Evolutionary conservation across 2,888 invertebrate species (phyloP), one percentile per base, ranked within the genome.

Genomic region (Terebella lapidaria): DNA sequence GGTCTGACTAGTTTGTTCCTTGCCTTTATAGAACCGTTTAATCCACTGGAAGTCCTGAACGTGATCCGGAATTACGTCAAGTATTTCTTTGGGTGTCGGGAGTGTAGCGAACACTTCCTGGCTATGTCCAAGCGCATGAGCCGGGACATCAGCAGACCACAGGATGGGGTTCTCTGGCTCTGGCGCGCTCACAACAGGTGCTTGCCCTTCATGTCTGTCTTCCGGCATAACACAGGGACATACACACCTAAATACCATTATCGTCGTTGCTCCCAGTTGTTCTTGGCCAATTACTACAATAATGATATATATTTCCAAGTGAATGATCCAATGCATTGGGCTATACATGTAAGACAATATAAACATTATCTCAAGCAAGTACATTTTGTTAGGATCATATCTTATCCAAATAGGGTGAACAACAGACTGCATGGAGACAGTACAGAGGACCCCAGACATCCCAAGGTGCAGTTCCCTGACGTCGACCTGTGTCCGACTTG

Each of bases 81-180:
- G 73, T 79, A 92, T 79, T 99, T 93, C 83, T 94, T 99, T 81
- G 92, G 94, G 1, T 99, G 99, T 77, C 85, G 87, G 1, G 90
- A 92, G 61, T 99, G 97, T 78, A 86, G 91, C 1, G 80, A 87
- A 71, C 94, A 99, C 83, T 99, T 99, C 78, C 84, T 89, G 76
- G 84, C 86, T 61, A 93, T 94, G 92, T 88, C 94, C 28, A 80
- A 82, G 1, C 84, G 85, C 62, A 85, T 88, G 35, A 84, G 89
- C 18, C 4, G 20, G 1, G 57, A 56, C 24, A 46, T 51, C 1
- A 18, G 25, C 22, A 15, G 30, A 2, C 24, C 28, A 80, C 83
- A 84, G 20, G 86, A 85, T 56, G 86, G 87, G 69, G 51, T 66
- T 3, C 28, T 95, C 46, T 97, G 95, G 94, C 82, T 97, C 26